Evolutionary conservation across 2,888 invertebrate genomes (phyloP), one percentile per base, ranked within the genome.

Genomic region (Mesochorus sp.): DNA sequence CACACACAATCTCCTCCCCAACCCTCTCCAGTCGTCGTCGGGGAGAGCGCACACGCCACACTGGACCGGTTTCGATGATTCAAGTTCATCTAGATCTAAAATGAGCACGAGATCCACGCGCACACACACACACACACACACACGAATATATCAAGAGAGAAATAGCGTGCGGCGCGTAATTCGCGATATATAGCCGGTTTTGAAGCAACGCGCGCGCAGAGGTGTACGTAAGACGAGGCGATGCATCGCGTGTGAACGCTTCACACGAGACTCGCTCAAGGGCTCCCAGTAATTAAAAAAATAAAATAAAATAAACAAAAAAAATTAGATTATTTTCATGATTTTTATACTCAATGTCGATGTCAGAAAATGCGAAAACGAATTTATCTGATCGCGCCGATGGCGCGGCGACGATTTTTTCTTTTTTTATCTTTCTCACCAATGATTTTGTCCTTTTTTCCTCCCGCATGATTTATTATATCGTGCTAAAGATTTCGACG

Each of bases 81-180:
- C 88, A 86, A 86, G 85, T 86, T 87, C 87, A 86, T 88, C 87
- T 86, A 87, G 85, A 87, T 87, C 84, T 85, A 83, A 66, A 85
- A 66, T 53, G 71, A 42, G 55, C 70, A 76, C 77, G 73, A 79
- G 59, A 70, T 42, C 57, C 39, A 21, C 57, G 28, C 67, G 57
- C 28, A 53, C 44, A 70, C 17, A 57, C 39, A 12, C 24, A 10
- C 8, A 34, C 3, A 68, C n/a, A 6, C 28, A 34, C 17, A 67
- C n/a, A 53, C 0, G 37, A 39, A 42, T 53, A 31, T 10, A 67
- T 17, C 12, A 37, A 55, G 39, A 14, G 47, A 3, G 31, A 31
- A 34, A 47, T 19, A 44, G 53, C 8, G 42, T 14, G 53, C 12
- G 24, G 8, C 49, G 66, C 28, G 26, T 66, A 53, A 66, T 66